Conservation (phyloP, 2,797 vertebrate species). For the Cuniculus paca region DNA sequence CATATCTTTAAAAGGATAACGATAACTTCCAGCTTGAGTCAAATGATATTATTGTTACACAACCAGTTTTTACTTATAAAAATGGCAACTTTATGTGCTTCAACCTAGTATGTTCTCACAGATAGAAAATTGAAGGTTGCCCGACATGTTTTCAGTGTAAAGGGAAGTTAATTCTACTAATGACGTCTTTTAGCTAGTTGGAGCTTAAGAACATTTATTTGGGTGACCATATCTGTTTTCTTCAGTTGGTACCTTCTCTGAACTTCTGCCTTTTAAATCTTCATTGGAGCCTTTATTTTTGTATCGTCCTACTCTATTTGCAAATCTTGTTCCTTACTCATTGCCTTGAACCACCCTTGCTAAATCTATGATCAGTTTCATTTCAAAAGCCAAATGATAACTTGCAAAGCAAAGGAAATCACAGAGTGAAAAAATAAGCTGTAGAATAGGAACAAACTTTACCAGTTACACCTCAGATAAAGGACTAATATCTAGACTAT, state of each 20-base stretch:
- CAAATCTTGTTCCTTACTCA: not conserved
- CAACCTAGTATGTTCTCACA: not conserved
- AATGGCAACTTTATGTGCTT: not conserved
- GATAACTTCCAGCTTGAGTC: slow-evolving; percentile 29
- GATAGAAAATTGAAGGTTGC: not conserved
- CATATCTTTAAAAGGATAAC: not conserved
- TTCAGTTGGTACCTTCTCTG: not conserved
- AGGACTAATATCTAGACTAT: not conserved
- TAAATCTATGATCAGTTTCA: not conserved
- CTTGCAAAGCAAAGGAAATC: not conserved
- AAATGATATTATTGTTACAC: not conserved
- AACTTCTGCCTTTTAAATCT: slow-evolving; percentile 5
- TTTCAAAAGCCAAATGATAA: slow-evolving; percentile 15
- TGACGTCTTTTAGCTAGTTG: not conserved
- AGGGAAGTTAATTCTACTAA: not conserved
- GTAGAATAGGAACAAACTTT: not conserved
- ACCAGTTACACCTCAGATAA: not conserved
- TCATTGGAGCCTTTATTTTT: not conserved
- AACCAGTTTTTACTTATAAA: slow-evolving; percentile 5
- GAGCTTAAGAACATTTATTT: not conserved
- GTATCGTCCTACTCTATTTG: not conserved
- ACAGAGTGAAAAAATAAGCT: not conserved
- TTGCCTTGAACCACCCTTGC: not conserved
- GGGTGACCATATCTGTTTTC: not conserved
- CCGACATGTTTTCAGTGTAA: accelerated